phyloP scores from a whole-genome alignment of 1,140 invertebrate genomes.

The Conopomorpha cramerella region DNA sequence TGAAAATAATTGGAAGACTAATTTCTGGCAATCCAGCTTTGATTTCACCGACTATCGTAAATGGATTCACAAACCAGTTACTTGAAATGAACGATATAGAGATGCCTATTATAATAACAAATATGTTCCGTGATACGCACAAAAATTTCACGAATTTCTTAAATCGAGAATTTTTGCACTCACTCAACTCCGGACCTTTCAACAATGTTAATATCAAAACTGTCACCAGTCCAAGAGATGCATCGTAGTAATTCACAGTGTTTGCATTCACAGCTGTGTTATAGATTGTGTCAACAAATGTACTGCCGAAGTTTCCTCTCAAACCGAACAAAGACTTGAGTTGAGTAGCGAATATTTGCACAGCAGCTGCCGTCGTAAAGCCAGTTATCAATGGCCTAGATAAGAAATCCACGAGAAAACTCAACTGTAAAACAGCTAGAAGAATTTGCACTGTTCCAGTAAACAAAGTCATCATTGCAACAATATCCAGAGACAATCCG shows the following conservation, averaged over 20 bases:
- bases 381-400: constrained; percentile 81
- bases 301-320: neutral
- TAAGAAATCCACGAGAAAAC: constrained; percentile 83
- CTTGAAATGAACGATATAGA: neutral
- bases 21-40: constrained; percentile 63
- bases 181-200: neutral
- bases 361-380: constrained; percentile 83
- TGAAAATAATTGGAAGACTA: constrained; percentile 62
- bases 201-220: neutral
- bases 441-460: constrained; percentile 73
- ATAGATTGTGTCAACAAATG: neutral
- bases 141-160: neutral
- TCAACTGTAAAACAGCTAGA: constrained; percentile 76
- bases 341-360: constrained; percentile 37
- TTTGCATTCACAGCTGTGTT: neutral
- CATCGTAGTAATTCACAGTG: neutral
- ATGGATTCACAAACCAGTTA: constrained; percentile 58
- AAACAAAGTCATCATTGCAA: constrained; percentile 74
- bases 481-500: constrained; percentile 66
- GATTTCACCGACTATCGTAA: constrained; percentile 59
- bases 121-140: neutral
- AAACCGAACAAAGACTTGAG: neutral
- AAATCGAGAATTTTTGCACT: neutral
- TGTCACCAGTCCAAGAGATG: neutral
- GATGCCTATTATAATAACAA: neutral